These are phyloP conservation scores for Pyrrhosoma nymphula DNA, from an alignment of 2,888 invertebrate genomes.

Conservation along the genomic window DNA sequence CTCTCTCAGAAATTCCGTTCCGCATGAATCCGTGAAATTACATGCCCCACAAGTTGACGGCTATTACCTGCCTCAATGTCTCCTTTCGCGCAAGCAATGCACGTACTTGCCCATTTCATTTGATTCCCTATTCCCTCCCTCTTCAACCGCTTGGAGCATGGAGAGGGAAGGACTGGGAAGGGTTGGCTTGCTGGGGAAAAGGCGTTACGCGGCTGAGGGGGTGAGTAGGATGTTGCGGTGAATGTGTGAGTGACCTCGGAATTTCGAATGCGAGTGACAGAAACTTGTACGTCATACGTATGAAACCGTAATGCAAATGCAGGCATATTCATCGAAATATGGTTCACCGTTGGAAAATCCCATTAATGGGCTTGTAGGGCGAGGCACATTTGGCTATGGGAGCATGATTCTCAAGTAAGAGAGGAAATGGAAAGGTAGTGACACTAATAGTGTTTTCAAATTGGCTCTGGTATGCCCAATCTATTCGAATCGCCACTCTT, in stretches of 20 bases:
- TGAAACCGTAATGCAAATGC: slow-evolving; percentile 11
- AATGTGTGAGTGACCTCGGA: neutral
- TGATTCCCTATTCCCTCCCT: slow-evolving; percentile 5
- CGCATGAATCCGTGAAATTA: slow-evolving; percentile 7
- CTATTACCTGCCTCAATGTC: slow-evolving; percentile 24
- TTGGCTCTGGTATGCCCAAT: no score
- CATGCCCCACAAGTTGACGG: neutral
- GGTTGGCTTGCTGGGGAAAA: neutral
- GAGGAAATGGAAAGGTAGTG: no score
- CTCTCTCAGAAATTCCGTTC: neutral
- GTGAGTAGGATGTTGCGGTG: no score
- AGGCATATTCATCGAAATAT: slow-evolving; percentile 23
- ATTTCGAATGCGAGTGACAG: neutral
- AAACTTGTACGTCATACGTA: neutral
- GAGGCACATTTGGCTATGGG: no score
- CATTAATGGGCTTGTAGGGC: neutral
- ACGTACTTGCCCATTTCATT: slow-evolving; percentile 52
- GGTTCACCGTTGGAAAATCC: slow-evolving; percentile 34
- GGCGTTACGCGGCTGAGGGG: no score
- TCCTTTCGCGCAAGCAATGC: neutral
- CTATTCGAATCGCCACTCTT: no score
- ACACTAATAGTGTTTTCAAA: no score
- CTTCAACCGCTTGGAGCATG: neutral
- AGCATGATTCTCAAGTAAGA: no score
- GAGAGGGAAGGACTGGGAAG: neutral